phyloP scores from a whole-genome alignment of 30 jellyfish, hydroid and myxozoan species.

The Aurelia sp. region DNA sequence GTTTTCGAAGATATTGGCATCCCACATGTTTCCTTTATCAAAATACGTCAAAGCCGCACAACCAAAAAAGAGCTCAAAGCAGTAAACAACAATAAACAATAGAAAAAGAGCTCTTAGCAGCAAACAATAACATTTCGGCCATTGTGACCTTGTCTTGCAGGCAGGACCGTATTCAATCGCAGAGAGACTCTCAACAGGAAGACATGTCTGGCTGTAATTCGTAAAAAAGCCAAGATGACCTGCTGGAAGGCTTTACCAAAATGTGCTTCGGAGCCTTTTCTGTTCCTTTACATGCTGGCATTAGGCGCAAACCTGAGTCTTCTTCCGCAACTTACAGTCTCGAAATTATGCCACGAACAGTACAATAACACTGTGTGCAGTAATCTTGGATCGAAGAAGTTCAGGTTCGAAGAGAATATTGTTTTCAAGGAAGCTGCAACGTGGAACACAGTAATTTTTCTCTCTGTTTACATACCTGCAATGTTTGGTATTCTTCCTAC shows the following conservation, averaged over 20 bases:
- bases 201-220: not conserved
- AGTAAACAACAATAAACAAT: no score
- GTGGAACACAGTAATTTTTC: slow-evolving; percentile 42
- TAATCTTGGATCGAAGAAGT: not conserved
- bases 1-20: no score
- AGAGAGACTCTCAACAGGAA: not conserved
- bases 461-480: slow-evolving; percentile 40
- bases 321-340: slow-evolving; percentile 39
- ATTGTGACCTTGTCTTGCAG: no score
- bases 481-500: slow-evolving; percentile 34
- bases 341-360: slow-evolving; percentile 31
- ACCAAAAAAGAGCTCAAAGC: no score
- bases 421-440: slow-evolving; percentile 46
- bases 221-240: not conserved
- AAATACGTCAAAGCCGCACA: no score
- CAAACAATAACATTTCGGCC: no score
- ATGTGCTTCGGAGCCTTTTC: slow-evolving; percentile 48
- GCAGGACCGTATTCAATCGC: no score
- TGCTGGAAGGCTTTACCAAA: not conserved
- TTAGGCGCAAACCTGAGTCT: slow-evolving; percentile 36
- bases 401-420: slow-evolving; percentile 18
- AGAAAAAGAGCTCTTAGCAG: no score
- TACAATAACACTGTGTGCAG: slow-evolving; percentile 39
- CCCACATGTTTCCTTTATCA: no score
- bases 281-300: slow-evolving; percentile 39